Evolutionary conservation across 2,888 invertebrate genomes (phyloP).

Genomic region (Myopa tessellatipennis): DNA sequence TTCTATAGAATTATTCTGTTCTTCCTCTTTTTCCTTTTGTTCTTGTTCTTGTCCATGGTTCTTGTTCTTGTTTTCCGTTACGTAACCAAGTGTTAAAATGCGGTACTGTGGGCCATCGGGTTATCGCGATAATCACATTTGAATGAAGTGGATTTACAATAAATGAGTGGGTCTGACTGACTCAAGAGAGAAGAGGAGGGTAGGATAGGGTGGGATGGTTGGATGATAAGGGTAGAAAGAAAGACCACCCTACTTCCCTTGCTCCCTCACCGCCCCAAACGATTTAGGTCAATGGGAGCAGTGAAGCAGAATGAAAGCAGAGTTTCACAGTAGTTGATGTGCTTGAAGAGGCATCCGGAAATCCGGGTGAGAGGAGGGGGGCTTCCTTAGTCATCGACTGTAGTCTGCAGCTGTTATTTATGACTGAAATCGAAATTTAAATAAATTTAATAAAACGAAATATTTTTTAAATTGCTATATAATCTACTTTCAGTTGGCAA

Average conservation of each 20-base stretch:
- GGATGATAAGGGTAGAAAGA: too few relatives aligned
- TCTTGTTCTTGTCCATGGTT: conserved; percentile 3
- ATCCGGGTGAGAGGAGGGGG: too few relatives aligned
- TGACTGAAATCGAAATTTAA: too few relatives aligned
- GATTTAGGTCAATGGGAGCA: background rate
- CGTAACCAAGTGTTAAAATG: conserved; percentile 30
- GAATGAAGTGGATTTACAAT: conserved; percentile 44
- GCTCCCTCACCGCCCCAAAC: background rate
- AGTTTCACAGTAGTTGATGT: too few relatives aligned
- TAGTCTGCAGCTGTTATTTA: too few relatives aligned
- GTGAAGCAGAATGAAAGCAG: background rate
- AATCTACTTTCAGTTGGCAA: too few relatives aligned
- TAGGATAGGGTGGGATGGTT: background rate
- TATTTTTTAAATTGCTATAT: too few relatives aligned
- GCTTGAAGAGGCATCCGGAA: too few relatives aligned
- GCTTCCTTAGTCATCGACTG: too few relatives aligned
- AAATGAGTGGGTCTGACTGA: background rate
- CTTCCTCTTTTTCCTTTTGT: conserved; percentile 1
- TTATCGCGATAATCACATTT: conserved; percentile 47
- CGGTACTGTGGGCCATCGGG: conserved; percentile 22
- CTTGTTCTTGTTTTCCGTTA: conserved; percentile 1
- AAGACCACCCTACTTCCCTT: background rate
- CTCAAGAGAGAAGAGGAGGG: background rate
- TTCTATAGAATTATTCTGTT: conserved; percentile 2
- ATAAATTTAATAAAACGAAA: too few relatives aligned